phyloP scores from a whole-genome alignment of 2,797 vertebrate genomes.

The Poliocrania exsul region DNA sequence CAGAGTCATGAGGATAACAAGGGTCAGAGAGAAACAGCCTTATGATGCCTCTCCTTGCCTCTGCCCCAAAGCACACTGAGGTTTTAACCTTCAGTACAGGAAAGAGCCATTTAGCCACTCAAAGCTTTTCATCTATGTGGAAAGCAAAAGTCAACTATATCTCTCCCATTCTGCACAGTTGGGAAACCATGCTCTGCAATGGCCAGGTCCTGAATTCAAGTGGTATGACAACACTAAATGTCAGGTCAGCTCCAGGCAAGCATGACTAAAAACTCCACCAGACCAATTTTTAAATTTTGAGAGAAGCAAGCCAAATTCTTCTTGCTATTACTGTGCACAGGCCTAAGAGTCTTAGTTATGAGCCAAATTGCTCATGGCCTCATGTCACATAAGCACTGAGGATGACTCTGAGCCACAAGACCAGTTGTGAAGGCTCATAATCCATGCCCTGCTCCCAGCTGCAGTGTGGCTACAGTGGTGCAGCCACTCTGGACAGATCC shows the following conservation, averaged over 20 bases:
- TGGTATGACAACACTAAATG: not conserved
- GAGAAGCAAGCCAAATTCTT: not conserved
- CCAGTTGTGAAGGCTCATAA: not conserved
- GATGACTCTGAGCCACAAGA: not conserved
- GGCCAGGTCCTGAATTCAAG: not conserved
- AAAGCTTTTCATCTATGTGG: not conserved
- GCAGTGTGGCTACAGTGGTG: not conserved
- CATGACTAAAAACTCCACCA: not conserved
- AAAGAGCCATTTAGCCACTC: not conserved
- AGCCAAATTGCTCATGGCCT: not conserved
- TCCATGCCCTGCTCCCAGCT: not conserved
- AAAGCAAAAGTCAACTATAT: not conserved
- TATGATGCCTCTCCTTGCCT: not conserved
- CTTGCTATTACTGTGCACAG: not conserved
- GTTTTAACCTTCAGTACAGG: not conserved
- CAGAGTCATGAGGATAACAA: not conserved
- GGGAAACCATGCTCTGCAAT: not conserved
- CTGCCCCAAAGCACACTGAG: fast-evolving
- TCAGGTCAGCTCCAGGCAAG: not conserved
- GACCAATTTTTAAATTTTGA: not conserved
- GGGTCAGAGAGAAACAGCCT: not conserved
- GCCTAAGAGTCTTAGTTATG: not conserved
- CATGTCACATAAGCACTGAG: not conserved
- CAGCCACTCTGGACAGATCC: not conserved
- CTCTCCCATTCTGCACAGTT: not conserved